These are phyloP conservation scores for Cirrhinus mrigala DNA, from an alignment of 2,797 vertebrate genomes.

Conservation along the genomic window DNA sequence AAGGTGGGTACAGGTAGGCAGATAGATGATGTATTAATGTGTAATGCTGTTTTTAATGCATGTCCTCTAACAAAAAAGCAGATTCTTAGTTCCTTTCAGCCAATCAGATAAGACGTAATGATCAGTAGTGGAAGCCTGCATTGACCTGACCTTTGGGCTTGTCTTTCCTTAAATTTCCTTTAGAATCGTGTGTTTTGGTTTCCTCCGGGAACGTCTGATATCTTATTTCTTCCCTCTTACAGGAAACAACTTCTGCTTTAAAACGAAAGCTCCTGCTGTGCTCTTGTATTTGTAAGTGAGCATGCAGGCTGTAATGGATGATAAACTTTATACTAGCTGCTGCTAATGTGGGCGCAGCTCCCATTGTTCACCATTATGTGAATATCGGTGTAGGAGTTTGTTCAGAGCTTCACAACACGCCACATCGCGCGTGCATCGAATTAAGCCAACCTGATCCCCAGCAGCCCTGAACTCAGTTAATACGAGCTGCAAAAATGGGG, in stretches of 20 bases:
- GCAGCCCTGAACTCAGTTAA: slow-evolving; percentile 37
- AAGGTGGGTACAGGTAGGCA: background rate
- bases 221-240: slow-evolving; percentile 27
- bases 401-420: slow-evolving; percentile 15
- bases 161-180: slow-evolving; percentile 17
- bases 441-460: slow-evolving; percentile 33
- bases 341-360: slow-evolving; percentile 28
- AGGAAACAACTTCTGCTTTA: slow-evolving; percentile 35
- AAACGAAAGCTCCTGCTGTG: slow-evolving; percentile 33
- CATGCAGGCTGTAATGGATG: slow-evolving; percentile 41
- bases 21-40: background rate
- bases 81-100: background rate
- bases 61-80: background rate
- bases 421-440: slow-evolving; percentile 26
- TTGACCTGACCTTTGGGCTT: slow-evolving; percentile 25
- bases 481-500: slow-evolving; percentile 40
- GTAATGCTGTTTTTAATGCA: slow-evolving; percentile 8
- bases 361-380: slow-evolving; percentile 43
- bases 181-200: slow-evolving; percentile 28
- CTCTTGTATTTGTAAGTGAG: slow-evolving; percentile 38
- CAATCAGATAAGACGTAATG: slow-evolving; percentile 19
- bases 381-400: slow-evolving; percentile 43
- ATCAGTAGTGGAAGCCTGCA: slow-evolving; percentile 1
- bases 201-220: slow-evolving; percentile 22
- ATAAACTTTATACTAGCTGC: slow-evolving; percentile 38